phyloP scores from a whole-genome alignment of 2,888 invertebrate genomes.

The Lasioglossum zephyrum region DNA sequence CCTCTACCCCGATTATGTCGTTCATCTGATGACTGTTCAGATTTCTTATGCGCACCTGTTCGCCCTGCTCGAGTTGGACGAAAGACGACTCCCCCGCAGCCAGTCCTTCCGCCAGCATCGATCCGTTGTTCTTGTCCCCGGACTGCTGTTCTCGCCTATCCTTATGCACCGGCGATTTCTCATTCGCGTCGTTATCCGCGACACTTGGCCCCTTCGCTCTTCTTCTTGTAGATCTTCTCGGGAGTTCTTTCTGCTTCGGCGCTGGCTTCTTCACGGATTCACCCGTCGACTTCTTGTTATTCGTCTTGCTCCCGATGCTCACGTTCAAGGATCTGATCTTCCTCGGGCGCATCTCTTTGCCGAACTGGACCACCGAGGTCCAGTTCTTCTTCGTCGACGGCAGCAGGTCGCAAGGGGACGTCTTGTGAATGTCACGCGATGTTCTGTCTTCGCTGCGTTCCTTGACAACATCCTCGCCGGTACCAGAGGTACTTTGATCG shows the following conservation, averaged over 20 bases:
- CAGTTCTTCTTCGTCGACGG: slow-evolving; percentile 65
- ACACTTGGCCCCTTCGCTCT: background rate
- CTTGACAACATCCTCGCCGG: background rate
- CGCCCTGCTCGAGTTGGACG: slow-evolving; percentile 48
- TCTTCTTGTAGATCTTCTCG: background rate
- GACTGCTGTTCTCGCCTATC: background rate
- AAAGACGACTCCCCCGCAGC: slow-evolving; percentile 4
- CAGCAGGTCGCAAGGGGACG: slow-evolving; percentile 31
- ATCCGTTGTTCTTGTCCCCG: background rate
- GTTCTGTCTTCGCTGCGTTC: background rate
- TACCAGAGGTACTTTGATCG: background rate
- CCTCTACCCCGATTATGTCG: slow-evolving; percentile 61
- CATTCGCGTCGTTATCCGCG: background rate
- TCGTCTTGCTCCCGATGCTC: slow-evolving; percentile 63
- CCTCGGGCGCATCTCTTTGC: slow-evolving; percentile 75
- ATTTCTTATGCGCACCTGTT: slow-evolving; percentile 31
- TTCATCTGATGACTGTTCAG: slow-evolving; percentile 56
- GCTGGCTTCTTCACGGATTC: background rate
- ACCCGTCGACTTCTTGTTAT: background rate
- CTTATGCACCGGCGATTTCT: background rate
- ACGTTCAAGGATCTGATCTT: slow-evolving; percentile 71
- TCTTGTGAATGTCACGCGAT: background rate
- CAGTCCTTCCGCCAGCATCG: background rate
- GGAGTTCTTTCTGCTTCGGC: background rate
- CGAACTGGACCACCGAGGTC: slow-evolving; percentile 69